Evolutionary conservation across 1,140 invertebrate genomes (phyloP).

Genomic region (Penaeus chinensis): DNA sequence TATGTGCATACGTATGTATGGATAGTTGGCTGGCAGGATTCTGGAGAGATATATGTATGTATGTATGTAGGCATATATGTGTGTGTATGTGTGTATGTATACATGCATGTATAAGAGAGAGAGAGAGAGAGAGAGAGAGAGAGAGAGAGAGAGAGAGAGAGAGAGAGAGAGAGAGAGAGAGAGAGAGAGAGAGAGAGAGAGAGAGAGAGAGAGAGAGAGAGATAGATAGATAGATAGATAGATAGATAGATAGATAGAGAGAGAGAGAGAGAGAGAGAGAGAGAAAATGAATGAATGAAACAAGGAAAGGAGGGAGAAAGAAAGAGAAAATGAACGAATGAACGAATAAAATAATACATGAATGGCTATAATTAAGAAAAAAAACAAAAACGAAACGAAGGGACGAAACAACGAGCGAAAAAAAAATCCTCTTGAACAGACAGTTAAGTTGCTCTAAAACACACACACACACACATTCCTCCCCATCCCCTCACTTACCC

Average conservation of each 20-base stretch:
- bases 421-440: no score
- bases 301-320: not conserved
- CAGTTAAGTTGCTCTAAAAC: no score
- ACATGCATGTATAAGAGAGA: no score
- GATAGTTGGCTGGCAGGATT: not conserved
- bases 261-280: not conserved
- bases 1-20: not conserved
- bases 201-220: not conserved
- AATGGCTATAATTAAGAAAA: not conserved
- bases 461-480: not conserved
- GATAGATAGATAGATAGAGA: not conserved
- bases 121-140: conserved; percentile 32
- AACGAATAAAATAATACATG: not conserved
- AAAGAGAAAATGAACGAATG: not conserved
- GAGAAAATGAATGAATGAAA: conserved; percentile 3
- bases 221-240: conserved; percentile 10
- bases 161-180: not conserved
- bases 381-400: no score
- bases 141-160: not conserved
- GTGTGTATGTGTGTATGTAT: no score
- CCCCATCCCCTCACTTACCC: no score
- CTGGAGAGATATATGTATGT: not conserved
- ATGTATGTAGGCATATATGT: not conserved
- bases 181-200: not conserved
- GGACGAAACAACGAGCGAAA: no score